phyloP scores from a whole-genome alignment of 2,888 invertebrate species.

The Sicus ferrugineus region DNA sequence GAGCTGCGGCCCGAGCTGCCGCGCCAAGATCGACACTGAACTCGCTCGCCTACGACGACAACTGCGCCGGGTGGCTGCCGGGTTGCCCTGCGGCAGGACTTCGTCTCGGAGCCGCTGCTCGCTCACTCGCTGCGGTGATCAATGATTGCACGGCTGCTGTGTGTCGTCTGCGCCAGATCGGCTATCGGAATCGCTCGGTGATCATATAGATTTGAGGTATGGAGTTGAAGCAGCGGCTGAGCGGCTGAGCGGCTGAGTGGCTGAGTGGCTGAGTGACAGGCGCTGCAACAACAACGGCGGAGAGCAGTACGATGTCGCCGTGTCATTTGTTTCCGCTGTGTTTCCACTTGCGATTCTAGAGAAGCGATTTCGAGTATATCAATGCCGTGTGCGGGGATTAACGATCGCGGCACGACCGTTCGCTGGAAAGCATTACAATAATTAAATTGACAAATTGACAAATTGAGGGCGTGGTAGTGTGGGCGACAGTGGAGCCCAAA shows the following conservation, averaged over 20 bases:
- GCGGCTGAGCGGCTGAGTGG: background rate
- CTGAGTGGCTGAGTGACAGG: conserved; percentile 26
- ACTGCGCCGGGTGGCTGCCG: conserved; percentile 13
- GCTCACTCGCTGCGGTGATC: conserved; percentile 17
- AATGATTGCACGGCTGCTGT: conserved; percentile 13
- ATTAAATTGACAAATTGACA: conserved; percentile 34
- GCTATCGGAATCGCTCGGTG: conserved; percentile 29
- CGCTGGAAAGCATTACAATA: conserved; percentile 1
- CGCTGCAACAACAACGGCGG: background rate
- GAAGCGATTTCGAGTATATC: conserved; percentile 19
- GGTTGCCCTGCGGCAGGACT: background rate
- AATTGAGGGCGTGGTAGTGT: conserved; percentile 24
- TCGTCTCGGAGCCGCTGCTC: background rate
- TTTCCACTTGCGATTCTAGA: conserved; percentile 14
- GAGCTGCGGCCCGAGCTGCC: conserved; percentile 11
- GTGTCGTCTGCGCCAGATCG: conserved; percentile 10
- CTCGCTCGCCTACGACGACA: conserved; percentile 28
- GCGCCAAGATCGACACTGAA: background rate
- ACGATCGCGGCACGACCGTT: background rate
- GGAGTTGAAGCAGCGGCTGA: background rate
- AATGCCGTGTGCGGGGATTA: conserved; percentile 19
- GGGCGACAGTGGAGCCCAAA: background rate
- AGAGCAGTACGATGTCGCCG: background rate
- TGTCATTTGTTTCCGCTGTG: background rate
- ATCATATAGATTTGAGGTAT: conserved; percentile 22